Base-by-base conservation (phyloP, 2,113 vertebrate species). In the Motacilla tschutschensis region DNA sequence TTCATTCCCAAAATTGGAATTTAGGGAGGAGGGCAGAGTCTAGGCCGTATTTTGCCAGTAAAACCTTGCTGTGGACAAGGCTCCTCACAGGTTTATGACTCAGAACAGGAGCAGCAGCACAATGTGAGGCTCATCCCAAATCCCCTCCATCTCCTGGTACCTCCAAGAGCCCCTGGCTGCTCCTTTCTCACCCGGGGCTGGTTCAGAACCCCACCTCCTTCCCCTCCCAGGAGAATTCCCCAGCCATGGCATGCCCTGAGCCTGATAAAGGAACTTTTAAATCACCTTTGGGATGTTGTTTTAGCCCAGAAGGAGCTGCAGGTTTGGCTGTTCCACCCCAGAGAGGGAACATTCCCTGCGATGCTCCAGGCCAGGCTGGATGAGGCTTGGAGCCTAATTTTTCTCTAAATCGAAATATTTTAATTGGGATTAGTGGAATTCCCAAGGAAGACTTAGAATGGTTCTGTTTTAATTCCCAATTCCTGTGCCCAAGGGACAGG, bases 11-110 rank as follows among this genome's bases (percentile, higher is more conserved):
- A 35, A 76, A 53, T 15, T 4, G 9, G 12, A 31, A 41, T 24
- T 88, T 6, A 29, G 4, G 31, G 57, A 44, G 35, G 8, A 31
- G 14, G 17, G 8, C 16, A 36, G 21, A 33, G 26, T 12, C 15
- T 2, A 10, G 29, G 44, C 2, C 0, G 1, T 6, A 2, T 48
- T 84, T 63, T 18, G 8, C 13, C 26, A 33, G 24, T 6, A 13
- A 41, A 28, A 50, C 18, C 72, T 51, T 3, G 31, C 41, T 11
- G 66, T 3, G 51, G 46, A 6, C 29, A n/a, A 58, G 35, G 40
- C n/a, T 15, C 50, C 50, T 55, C 65, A 10, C 47, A 10, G 5
- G 43, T 47, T 50, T 10, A 1, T 3, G 12, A 40, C 10, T 12
- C 19, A 19, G 41, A 57, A 53, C 6, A 58, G n/a, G n/a, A n/a